Evolutionary conservation across 2,888 invertebrate genomes (phyloP).

Genomic region (Sminthurinus aureus): DNA sequence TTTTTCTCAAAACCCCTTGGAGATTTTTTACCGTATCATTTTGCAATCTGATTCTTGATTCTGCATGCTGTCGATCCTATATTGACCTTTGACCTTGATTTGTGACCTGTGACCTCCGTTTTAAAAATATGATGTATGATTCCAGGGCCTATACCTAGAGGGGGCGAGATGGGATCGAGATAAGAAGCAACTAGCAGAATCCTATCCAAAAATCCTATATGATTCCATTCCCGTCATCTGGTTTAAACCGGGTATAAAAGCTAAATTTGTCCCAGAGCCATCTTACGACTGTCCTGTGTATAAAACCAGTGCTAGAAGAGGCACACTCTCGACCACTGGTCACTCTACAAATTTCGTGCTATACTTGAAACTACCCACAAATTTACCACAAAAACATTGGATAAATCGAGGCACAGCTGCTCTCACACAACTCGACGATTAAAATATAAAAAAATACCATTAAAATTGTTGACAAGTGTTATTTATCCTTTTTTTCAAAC

Average conservation of each 20-base stretch:
- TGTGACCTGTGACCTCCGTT: neutral
- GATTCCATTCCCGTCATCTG: constrained; percentile 75
- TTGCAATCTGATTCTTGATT: neutral
- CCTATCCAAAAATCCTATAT: constrained; percentile 80
- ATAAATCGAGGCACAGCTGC: constrained; percentile 80
- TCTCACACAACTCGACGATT: constrained; percentile 65
- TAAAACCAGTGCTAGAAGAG: constrained; percentile 81
- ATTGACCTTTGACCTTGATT: neutral
- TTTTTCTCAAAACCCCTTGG: no score
- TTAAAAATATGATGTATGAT: neutral
- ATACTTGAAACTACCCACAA: constrained; percentile 72
- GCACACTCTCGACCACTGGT: constrained; percentile 80
- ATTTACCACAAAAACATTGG: constrained; percentile 76
- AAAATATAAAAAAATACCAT: no score
- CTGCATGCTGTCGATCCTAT: neutral
- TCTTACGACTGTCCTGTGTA: constrained; percentile 81
- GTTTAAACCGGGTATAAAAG: constrained; percentile 53
- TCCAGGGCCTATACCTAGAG: constrained; percentile 56
- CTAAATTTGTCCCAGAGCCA: constrained; percentile 67
- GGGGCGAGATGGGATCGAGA: constrained; percentile 77
- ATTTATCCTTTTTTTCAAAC: no score
- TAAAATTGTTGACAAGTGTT: no score
- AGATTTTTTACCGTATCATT: neutral
- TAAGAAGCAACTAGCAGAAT: constrained; percentile 75
- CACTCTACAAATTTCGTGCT: constrained; percentile 86